A percentile compares a stretch with the other conserved stretches of the same genome.
Conservation (phyloP, 2,113 vertebrate species). For the Diadophis punctatus region DNA sequence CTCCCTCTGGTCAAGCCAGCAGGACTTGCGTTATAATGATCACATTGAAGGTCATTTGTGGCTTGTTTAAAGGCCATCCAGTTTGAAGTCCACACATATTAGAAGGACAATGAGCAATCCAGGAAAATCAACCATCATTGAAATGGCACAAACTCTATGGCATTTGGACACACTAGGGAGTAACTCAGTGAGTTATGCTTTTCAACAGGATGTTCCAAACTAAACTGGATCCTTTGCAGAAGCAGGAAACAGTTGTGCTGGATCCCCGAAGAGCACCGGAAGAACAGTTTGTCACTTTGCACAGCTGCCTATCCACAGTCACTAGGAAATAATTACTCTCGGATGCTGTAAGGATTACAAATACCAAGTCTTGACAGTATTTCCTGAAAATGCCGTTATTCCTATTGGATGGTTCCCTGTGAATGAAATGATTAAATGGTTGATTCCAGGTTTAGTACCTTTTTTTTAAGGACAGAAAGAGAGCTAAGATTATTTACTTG, state of each 20-base stretch:
- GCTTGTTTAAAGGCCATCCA: constrained; percentile 13
- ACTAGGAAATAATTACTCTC: neutral
- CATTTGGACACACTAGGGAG: neutral
- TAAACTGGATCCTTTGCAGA: neutral
- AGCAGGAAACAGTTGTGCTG: constrained; percentile 8
- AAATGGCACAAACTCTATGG: neutral
- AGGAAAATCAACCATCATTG: neutral
- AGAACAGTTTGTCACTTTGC: neutral
- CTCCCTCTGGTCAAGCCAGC: constrained; percentile 9
- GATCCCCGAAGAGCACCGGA: neutral
- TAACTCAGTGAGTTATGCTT: neutral
- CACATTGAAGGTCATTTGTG: constrained; percentile 13
- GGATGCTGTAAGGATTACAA: neutral
- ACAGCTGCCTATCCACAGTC: neutral
- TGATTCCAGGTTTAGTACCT: neutral
- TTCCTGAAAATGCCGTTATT: neutral
- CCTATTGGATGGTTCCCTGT: neutral
- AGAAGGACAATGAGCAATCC: neutral
- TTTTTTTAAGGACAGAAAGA: neutral
- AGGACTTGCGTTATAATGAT: constrained; percentile 20
- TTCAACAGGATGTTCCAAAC: constrained; percentile 8
- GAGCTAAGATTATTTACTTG: neutral
- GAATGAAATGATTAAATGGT: neutral
- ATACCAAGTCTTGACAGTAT: neutral
- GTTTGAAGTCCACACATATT: neutral